Evolutionary conservation across 92 coral and sea anemone species (phyloP).

Genomic region (Muricea muricata): DNA sequence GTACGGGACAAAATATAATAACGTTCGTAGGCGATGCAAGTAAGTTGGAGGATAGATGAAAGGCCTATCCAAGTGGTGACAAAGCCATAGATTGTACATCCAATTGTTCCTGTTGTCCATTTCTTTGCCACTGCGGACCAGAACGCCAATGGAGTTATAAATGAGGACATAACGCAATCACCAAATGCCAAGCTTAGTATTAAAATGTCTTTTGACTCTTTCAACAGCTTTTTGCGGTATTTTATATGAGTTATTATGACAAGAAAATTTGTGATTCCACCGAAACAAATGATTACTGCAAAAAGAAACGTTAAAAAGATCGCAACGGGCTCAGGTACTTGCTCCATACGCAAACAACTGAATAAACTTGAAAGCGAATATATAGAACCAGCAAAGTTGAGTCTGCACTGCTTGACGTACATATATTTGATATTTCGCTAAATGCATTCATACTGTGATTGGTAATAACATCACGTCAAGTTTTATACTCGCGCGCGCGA

Average conservation of each 20-base stretch:
- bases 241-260: slow-evolving; percentile 58
- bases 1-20: slow-evolving; percentile 31
- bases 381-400: too few species aligned
- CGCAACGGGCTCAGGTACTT: not conserved
- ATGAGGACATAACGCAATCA: slow-evolving; percentile 67
- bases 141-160: slow-evolving; percentile 62
- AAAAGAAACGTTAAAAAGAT: not conserved
- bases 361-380: too few species aligned
- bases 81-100: slow-evolving; percentile 68
- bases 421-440: too few species aligned
- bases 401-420: too few species aligned
- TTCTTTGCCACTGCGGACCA: slow-evolving; percentile 55
- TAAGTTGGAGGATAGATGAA: slow-evolving; percentile 69
- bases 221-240: slow-evolving; percentile 52
- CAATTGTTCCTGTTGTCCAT: slow-evolving; percentile 47
- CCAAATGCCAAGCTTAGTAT: slow-evolving; percentile 72
- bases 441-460: too few species aligned
- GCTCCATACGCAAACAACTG: too few species aligned
- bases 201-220: slow-evolving; percentile 42
- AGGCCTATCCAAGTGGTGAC: slow-evolving; percentile 64
- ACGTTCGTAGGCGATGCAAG: slow-evolving; percentile 71
- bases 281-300: not conserved
- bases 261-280: slow-evolving; percentile 46
- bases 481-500: too few species aligned
- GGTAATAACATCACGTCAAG: too few species aligned